A percentile compares a stretch with the other conserved stretches of the same genome.
Evolutionary conservation across 1,140 invertebrate genomes (phyloP).

Genomic region (Panagrolaimus sp.): DNA sequence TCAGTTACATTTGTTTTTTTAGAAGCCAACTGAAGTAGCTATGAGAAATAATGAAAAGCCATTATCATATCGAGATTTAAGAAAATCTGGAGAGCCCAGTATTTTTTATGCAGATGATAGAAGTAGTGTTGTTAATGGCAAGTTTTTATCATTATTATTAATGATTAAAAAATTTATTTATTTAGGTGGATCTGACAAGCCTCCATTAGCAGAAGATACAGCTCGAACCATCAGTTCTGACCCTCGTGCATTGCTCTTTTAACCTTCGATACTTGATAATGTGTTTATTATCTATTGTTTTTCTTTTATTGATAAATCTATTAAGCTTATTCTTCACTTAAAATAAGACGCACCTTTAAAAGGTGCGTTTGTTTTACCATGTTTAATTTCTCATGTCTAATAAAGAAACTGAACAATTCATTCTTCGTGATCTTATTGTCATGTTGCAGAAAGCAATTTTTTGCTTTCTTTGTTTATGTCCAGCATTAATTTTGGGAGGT

Average conservation of each 20-base stretch:
- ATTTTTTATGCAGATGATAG: conserved; percentile 7
- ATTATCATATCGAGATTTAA: conserved; percentile 4
- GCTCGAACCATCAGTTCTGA: conserved; percentile 1
- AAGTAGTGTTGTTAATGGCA: background rate
- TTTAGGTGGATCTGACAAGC: conserved; percentile 9
- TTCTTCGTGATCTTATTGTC: too few relatives aligned
- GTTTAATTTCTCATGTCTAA: too few relatives aligned
- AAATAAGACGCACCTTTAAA: too few relatives aligned
- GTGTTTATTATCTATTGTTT: too few relatives aligned
- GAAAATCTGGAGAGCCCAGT: conserved; percentile 7
- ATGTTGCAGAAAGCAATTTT: too few relatives aligned
- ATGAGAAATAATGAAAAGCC: conserved; percentile 2
- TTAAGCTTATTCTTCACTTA: too few relatives aligned
- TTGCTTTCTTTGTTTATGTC: too few relatives aligned
- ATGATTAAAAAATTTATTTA: background rate
- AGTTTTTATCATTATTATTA: background rate
- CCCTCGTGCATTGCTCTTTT: background rate
- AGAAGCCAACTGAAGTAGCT: background rate
- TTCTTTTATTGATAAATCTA: too few relatives aligned
- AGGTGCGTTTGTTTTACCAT: too few relatives aligned
- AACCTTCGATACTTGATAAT: too few relatives aligned
- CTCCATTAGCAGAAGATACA: conserved; percentile 1
- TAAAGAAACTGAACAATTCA: too few relatives aligned
- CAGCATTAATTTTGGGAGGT: too few relatives aligned
- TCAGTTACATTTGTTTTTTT: background rate